Evolutionary conservation across 1,140 invertebrate species (phyloP).

Genomic region (Diplogasteroides magnus): DNA sequence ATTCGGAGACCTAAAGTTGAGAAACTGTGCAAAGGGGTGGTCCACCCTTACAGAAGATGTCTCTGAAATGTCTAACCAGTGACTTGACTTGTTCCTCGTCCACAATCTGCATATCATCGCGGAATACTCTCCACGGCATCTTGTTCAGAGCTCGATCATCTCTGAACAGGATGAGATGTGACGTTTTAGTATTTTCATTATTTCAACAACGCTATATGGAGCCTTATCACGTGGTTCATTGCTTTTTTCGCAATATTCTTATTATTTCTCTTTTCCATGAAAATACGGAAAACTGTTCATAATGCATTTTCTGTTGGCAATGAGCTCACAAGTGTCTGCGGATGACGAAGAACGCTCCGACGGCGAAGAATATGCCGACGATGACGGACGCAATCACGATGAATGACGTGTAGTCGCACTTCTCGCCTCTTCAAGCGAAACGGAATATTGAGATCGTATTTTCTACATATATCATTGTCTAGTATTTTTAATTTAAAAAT

Average conservation of each 20-base stretch:
- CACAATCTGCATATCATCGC: constrained; percentile 50
- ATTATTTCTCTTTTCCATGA: too few relatives aligned
- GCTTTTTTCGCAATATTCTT: too few relatives aligned
- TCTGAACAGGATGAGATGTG: constrained; percentile 28
- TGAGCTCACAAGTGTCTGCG: constrained; percentile 43
- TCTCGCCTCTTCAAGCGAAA: constrained; percentile 38
- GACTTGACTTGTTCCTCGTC: constrained; percentile 49
- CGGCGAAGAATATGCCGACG: constrained; percentile 41
- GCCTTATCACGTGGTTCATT: too few relatives aligned
- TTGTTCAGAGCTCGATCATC: constrained; percentile 48
- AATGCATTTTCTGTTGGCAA: background rate
- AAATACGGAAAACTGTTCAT: background rate
- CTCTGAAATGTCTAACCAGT: too few relatives aligned
- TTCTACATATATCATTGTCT: too few relatives aligned
- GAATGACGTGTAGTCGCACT: constrained; percentile 46
- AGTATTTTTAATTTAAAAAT: too few relatives aligned
- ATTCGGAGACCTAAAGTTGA: too few relatives aligned
- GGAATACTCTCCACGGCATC: constrained; percentile 51
- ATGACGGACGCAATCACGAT: constrained; percentile 39
- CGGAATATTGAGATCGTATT: too few relatives aligned
- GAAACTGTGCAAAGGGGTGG: too few relatives aligned
- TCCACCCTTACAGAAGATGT: too few relatives aligned
- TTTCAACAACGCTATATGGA: too few relatives aligned
- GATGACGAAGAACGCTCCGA: constrained; percentile 33
- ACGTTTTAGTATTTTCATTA: too few relatives aligned